Percentiles rank a stretch among this genome's conserved stretches.
phyloP scores from a whole-genome alignment of 2,113 vertebrate genomes.

The Mesocricetus auratus region DNA sequence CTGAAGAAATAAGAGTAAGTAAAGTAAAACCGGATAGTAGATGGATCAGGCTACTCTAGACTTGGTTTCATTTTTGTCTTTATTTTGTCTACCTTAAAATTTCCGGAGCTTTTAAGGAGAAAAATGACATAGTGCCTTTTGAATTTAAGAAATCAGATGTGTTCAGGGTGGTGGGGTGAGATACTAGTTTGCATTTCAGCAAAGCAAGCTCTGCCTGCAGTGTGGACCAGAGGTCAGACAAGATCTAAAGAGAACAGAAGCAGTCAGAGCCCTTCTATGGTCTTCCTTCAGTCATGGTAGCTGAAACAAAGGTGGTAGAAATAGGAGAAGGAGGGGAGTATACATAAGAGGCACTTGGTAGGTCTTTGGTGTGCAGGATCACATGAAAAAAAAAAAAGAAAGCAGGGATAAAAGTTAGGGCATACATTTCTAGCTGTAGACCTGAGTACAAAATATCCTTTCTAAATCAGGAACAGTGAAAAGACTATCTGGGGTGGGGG shows the following conservation, averaged over 20 bases:
- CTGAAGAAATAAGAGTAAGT: background rate
- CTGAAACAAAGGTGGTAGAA: background rate
- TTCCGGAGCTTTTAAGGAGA: background rate
- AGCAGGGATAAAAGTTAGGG: background rate
- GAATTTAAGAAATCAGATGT: background rate
- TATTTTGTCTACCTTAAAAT: background rate
- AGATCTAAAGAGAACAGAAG: background rate
- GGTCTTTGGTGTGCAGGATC: background rate
- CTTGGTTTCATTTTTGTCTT: background rate
- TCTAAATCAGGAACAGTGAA: background rate
- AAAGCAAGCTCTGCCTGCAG: background rate
- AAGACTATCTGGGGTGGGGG: background rate
- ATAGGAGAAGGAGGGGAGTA: background rate
- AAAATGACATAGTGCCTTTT: background rate
- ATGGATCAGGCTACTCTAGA: background rate
- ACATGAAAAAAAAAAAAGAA: background rate
- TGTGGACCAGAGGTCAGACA: background rate
- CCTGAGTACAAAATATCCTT: background rate
- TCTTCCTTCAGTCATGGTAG: background rate
- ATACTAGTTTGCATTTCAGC: slow-evolving; percentile 16
- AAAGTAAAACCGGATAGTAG: background rate
- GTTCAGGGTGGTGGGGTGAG: background rate
- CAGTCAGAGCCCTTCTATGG: background rate
- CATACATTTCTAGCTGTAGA: background rate
- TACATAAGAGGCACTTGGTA: background rate